Evolutionary conservation across 2,797 vertebrate species (phyloP).

Genomic region (Nasua narica): DNA sequence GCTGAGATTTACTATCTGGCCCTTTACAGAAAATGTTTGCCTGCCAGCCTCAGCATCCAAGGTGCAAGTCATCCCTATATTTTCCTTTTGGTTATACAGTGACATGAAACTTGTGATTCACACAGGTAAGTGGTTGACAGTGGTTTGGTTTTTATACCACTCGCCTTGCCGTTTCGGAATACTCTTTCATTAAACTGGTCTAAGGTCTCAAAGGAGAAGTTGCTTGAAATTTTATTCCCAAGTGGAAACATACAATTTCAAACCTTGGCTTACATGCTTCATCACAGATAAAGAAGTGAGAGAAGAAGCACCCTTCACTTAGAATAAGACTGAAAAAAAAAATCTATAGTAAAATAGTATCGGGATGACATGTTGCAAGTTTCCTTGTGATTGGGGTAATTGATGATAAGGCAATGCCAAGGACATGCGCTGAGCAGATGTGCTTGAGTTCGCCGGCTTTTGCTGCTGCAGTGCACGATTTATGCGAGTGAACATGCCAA

Average conservation of each 20-base stretch:
- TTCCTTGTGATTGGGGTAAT: not conserved
- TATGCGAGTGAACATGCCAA: not conserved
- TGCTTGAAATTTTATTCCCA: not conserved
- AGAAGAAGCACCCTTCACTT: not conserved
- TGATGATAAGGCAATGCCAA: not conserved
- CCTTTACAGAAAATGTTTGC: not conserved
- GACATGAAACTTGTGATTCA: not conserved
- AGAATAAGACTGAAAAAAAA: not conserved
- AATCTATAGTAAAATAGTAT: not conserved
- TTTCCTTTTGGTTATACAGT: not conserved
- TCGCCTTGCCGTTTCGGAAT: not conserved
- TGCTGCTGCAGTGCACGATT: not conserved
- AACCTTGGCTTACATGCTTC: not conserved
- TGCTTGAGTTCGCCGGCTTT: not conserved
- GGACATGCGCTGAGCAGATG: accelerated
- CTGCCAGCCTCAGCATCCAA: not conserved
- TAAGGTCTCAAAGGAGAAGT: not conserved
- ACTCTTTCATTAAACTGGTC: not conserved
- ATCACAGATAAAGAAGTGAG: not conserved
- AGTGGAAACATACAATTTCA: not conserved
- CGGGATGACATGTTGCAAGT: not conserved
- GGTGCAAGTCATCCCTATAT: not conserved
- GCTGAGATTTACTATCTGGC: not conserved
- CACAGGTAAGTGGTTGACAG: not conserved
- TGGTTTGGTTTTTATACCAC: not conserved